A percentile compares a stretch with the other conserved stretches of the same genome.
These are phyloP conservation scores for Hystrix brachyura DNA, from an alignment of 2,113 vertebrate genomes.

Conservation along the genomic window DNA sequence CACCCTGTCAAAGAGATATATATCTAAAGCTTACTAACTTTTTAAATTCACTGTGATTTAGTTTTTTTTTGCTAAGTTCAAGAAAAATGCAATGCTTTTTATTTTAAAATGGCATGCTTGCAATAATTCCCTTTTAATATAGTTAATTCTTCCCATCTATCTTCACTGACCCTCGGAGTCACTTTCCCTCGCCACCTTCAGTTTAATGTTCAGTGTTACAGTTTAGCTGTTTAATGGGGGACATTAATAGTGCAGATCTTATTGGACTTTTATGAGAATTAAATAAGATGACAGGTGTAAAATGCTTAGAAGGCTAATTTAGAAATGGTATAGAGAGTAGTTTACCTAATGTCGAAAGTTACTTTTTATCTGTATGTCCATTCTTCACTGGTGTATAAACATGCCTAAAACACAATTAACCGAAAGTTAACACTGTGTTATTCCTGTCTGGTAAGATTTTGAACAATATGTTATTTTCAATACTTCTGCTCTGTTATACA, in stretches of 20 bases:
- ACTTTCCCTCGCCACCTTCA: neutral
- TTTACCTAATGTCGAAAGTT: neutral
- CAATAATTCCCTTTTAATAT: neutral
- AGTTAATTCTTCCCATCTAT: neutral
- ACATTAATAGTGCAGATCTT: neutral
- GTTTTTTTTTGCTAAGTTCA: neutral
- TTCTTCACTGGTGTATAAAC: neutral
- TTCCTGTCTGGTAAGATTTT: slow-evolving; percentile 18
- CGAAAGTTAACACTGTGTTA: neutral
- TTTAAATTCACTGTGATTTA: neutral
- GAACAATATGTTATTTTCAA: neutral
- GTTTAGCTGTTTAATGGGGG: neutral
- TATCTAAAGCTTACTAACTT: neutral
- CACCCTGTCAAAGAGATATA: neutral
- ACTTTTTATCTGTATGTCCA: neutral
- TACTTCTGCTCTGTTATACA: neutral
- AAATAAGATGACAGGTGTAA: neutral
- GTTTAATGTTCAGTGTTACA: neutral
- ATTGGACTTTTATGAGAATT: neutral
- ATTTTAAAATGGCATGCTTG: neutral
- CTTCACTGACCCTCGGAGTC: neutral
- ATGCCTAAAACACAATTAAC: neutral
- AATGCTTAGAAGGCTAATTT: neutral
- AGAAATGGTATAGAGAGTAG: neutral
- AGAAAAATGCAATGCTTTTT: neutral